phyloP scores from a whole-genome alignment of 1,140 invertebrate species.

The Drepana arcuata region DNA sequence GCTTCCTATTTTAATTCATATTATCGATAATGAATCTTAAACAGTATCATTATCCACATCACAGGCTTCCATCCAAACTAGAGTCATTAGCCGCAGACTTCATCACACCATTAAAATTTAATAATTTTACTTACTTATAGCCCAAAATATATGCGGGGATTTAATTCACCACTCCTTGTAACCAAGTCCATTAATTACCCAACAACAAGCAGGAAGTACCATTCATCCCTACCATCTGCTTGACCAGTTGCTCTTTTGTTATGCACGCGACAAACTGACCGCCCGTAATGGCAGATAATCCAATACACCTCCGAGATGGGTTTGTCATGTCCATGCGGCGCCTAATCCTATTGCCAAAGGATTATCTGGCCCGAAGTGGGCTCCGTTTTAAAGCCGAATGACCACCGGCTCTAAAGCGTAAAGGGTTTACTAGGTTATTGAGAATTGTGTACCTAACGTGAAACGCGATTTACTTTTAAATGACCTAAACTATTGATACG shows the following conservation, averaged over 20 bases:
- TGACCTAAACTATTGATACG: no score
- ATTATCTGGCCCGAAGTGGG: conserved; percentile 46
- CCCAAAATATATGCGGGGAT: no score
- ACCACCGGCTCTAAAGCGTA: conserved; percentile 15
- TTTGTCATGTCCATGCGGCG: conserved; percentile 36
- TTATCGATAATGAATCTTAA: no score
- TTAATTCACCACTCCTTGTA: no score
- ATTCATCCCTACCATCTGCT: conserved; percentile 11
- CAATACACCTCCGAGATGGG: conserved; percentile 38
- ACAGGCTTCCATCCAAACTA: no score
- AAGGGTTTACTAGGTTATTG: no score
- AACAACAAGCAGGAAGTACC: conserved; percentile 1
- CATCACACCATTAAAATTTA: no score
- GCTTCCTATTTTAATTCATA: no score
- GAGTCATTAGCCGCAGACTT: no score
- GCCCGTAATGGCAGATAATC: conserved; percentile 36
- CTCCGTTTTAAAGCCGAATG: conserved; percentile 30
- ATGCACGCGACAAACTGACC: conserved; percentile 18
- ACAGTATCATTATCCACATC: no score
- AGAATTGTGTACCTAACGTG: no score
- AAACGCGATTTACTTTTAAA: not conserved
- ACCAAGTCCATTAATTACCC: not conserved
- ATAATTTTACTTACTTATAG: no score
- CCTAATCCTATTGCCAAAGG: conserved; percentile 47
- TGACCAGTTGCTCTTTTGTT: conserved; percentile 11